phyloP scores from a whole-genome alignment of 2,888 invertebrate genomes.

The Scaptomyza tumidula region DNA sequence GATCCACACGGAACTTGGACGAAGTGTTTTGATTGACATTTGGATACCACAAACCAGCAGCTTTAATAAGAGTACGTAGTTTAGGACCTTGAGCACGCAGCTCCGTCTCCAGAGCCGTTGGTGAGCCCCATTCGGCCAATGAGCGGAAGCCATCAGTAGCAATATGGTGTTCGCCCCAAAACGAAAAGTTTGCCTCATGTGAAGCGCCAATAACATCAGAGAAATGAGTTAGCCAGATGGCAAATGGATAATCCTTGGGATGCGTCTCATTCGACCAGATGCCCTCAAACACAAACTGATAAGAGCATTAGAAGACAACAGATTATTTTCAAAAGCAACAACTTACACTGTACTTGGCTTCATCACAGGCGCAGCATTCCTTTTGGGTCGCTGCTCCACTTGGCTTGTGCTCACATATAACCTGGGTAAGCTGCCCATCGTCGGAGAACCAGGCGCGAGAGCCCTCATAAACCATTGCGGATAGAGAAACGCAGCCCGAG shows the following conservation, averaged over 20 bases:
- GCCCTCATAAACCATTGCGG: slow-evolving; percentile 94
- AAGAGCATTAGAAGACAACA: not conserved
- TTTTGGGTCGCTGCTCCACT: slow-evolving; percentile 86
- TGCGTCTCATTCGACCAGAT: slow-evolving; percentile 98
- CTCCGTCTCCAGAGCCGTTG: slow-evolving; percentile 94
- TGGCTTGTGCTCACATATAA: slow-evolving; percentile 91
- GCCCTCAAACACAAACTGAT: slow-evolving; percentile 93
- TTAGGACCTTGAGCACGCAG: slow-evolving; percentile 91
- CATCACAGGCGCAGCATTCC: slow-evolving; percentile 96
- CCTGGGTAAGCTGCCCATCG: slow-evolving; percentile 91
- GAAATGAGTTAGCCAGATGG: slow-evolving; percentile 96
- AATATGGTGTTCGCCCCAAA: slow-evolving; percentile 95
- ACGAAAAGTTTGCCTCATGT: slow-evolving; percentile 93
- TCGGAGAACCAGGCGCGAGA: slow-evolving; percentile 94
- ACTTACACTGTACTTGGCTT: slow-evolving; percentile 95
- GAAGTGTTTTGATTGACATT: slow-evolving; percentile 93
- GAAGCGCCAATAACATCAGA: slow-evolving; percentile 98
- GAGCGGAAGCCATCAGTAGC: slow-evolving; percentile 95
- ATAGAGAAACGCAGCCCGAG: slow-evolving; percentile 94
- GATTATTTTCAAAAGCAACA: not conserved
- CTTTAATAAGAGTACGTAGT: slow-evolving; percentile 94
- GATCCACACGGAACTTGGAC: slow-evolving; percentile 92
- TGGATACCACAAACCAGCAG: slow-evolving; percentile 95
- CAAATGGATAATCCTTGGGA: slow-evolving; percentile 97
- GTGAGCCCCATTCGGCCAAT: slow-evolving; percentile 89